A percentile compares a stretch with the other conserved stretches of the same genome.
These are phyloP conservation scores for Cyclura pinguis DNA, from an alignment of 2,797 vertebrate species.

Conservation along the genomic window DNA sequence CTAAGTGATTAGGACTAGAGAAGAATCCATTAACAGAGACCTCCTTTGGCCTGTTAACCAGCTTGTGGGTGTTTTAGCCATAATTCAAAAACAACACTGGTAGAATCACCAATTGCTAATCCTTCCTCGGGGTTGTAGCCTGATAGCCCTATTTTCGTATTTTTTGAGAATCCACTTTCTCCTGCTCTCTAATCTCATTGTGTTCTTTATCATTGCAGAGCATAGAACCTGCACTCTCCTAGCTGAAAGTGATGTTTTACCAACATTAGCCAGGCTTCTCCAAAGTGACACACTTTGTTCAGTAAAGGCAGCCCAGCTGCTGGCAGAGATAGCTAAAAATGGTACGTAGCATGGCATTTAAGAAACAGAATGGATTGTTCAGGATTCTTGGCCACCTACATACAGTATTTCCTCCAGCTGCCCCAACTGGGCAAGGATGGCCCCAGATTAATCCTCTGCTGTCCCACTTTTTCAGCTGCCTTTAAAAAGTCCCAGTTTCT, in stretches of 20 bases:
- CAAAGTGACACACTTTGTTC: slow-evolving; percentile 78
- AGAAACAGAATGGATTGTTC: background rate
- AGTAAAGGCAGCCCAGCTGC: slow-evolving; percentile 84
- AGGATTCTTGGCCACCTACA: background rate
- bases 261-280: slow-evolving; percentile 81
- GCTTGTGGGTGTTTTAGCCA: background rate
- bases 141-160: background rate
- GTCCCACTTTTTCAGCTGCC: no score
- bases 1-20: background rate
- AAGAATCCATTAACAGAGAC: background rate
- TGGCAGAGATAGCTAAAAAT: slow-evolving; percentile 88
- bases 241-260: slow-evolving; percentile 81
- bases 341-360: slow-evolving; percentile 75
- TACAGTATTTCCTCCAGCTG: background rate
- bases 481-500: no score
- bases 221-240: slow-evolving; percentile 82
- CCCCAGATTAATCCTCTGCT: no score
- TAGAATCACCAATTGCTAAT: background rate
- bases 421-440: no score
- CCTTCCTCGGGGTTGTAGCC: background rate
- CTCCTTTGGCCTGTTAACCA: background rate
- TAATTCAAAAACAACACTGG: background rate
- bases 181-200: background rate
- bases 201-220: slow-evolving; percentile 77
- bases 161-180: background rate